phyloP scores from a whole-genome alignment of 2,888 invertebrate genomes.

The Coleophora deauratella region DNA sequence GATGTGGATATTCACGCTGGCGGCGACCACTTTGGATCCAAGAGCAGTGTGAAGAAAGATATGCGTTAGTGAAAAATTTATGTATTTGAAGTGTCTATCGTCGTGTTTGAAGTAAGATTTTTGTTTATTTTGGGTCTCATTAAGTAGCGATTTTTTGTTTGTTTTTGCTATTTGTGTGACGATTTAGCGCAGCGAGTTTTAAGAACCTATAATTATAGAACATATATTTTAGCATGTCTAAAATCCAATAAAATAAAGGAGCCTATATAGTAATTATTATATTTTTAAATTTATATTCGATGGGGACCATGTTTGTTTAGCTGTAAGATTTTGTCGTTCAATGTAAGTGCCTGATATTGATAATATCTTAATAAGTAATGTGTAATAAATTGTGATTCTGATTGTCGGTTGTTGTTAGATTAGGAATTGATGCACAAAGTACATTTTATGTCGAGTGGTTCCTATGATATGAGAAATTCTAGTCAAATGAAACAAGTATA shows the following conservation, averaged over 20 bases:
- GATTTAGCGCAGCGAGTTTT: not conserved
- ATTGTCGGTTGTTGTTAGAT: slow-evolving; percentile 23
- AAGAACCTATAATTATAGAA: not conserved
- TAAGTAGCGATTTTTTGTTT: too few species aligned
- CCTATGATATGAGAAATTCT: slow-evolving; percentile 25
- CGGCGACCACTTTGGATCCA: slow-evolving; percentile 38
- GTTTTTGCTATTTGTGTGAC: too few species aligned
- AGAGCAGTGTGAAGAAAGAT: slow-evolving; percentile 28
- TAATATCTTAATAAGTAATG: slow-evolving; percentile 1
- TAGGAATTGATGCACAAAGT: not conserved
- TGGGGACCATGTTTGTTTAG: slow-evolving; percentile 28
- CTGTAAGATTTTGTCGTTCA: slow-evolving; percentile 20
- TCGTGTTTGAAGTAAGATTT: too few species aligned
- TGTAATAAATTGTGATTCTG: slow-evolving; percentile 19
- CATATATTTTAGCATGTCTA: too few species aligned
- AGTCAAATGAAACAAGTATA: slow-evolving; percentile 26
- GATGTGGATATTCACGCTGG: slow-evolving; percentile 43
- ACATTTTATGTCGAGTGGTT: slow-evolving; percentile 11
- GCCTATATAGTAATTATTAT: slow-evolving; percentile 4
- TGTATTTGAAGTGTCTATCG: too few species aligned
- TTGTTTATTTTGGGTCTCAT: too few species aligned
- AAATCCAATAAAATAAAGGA: not conserved
- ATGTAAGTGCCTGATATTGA: slow-evolving; percentile 27
- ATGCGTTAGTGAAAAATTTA: slow-evolving; percentile 21
- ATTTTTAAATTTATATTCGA: slow-evolving; percentile 4